Evolutionary conservation across 2,888 invertebrate species (phyloP), one percentile per base, ranked within the genome.

Genomic region (Malacosoma neustria): DNA sequence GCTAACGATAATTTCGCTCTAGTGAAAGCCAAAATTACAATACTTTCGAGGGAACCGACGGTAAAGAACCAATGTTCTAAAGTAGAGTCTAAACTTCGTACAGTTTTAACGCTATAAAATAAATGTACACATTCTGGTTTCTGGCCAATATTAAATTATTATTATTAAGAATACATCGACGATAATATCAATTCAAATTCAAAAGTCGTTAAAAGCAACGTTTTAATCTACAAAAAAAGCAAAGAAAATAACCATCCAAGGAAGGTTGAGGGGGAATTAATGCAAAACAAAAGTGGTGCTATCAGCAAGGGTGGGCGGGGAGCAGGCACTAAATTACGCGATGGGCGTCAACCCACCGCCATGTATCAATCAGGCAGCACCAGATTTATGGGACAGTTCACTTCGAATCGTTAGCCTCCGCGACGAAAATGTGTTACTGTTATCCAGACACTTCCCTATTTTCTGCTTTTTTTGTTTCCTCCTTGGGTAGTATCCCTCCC

Each of bases 281-380:
- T 85, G 84, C 84, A 81, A 85, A 85, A 84, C 84, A 85, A 84
- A 84, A 82, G 82, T 80, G 72, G 54, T 63, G 67, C 62, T 77
- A 82, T 80, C 82, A 72, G 81, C 87, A 69, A 67, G 84, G 82
- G 87, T 82, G 90, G 88, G 89, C 81, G 82, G 77, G 77, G 68
- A 84, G 87, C 70, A 87, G 88, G 87, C 88, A 88, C 85, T 89
- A 89, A 88, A 88, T 88, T 88, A 88, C 88, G 77, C 79, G 81
- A 87, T 88, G 87, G 87, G 87, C 87, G 87, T 87, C 87, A 87
- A 82, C 87, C 81, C 68, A 74, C 79, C 79, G 82, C 85, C 85
- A 81, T 87, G 86, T 87, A 87, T 87, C 87, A 85, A 87, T 87
- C 86, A 87, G 82, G 56, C 50, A 46, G 56, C 53, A 48, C 55